Conservation (phyloP, 2,113 vertebrate genomes). For the Siniperca chuatsi region DNA sequence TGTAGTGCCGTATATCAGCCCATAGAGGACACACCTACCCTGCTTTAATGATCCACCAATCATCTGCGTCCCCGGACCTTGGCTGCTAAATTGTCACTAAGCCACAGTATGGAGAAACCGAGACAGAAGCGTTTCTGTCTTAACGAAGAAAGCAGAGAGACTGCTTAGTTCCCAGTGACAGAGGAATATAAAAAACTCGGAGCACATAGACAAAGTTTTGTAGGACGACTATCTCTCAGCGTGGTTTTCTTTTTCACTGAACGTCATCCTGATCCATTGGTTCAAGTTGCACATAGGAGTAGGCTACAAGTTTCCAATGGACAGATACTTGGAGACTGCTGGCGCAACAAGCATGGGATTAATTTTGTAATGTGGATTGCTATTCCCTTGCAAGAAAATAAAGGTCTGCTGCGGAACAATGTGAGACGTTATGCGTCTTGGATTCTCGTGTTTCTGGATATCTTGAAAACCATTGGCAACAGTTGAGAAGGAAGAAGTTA, state of each 20-base stretch:
- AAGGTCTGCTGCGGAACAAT: conserved; percentile 79
- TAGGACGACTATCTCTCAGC: conserved; percentile 12
- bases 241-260: conserved; percentile 26
- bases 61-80: conserved; percentile 18
- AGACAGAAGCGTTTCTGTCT: conserved; percentile 24
- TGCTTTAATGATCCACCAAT: conserved; percentile 36
- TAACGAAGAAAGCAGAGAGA: not conserved
- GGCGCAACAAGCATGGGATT: conserved; percentile 82
- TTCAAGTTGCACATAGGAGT: conserved; percentile 72
- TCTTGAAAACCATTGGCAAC: conserved; percentile 83
- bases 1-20: conserved; percentile 21
- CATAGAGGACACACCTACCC: conserved; percentile 67
- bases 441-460: conserved; percentile 85
- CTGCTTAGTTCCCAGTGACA: conserved; percentile 53
- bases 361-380: conserved; percentile 84
- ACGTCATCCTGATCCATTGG: conserved; percentile 38
- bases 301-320: conserved; percentile 68
- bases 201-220: conserved; percentile 49
- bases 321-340: conserved; percentile 72
- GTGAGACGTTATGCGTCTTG: conserved; percentile 81
- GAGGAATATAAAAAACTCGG: conserved; percentile 7
- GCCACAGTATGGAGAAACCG: conserved; percentile 23
- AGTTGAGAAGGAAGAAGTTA: conserved; percentile 76
- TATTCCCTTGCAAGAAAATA: conserved; percentile 69
- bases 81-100: conserved; percentile 4